Percentiles rank a stretch among this genome's conserved stretches.
Evolutionary conservation across 2,113 vertebrate species (phyloP).

Genomic region (Ptilonorhynchus violaceus): DNA sequence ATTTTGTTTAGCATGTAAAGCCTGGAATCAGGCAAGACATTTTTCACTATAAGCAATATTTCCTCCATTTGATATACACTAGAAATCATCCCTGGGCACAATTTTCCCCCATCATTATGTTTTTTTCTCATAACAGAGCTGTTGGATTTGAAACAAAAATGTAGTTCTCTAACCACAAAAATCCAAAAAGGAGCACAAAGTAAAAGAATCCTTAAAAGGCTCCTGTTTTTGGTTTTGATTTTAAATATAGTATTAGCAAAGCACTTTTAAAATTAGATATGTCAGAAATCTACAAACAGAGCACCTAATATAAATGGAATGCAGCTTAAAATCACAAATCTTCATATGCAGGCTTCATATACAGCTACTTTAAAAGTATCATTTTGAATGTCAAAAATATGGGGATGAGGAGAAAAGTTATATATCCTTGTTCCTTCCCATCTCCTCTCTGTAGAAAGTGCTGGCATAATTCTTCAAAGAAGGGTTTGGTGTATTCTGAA

Average conservation of each 20-base stretch:
- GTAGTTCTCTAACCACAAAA: constrained; percentile 38
- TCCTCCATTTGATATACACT: constrained; percentile 29
- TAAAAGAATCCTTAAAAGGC: constrained; percentile 41
- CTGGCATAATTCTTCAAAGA: background rate
- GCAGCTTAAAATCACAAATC: background rate
- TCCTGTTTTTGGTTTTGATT: background rate
- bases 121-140: constrained; percentile 26
- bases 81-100: background rate
- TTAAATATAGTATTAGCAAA: constrained; percentile 18
- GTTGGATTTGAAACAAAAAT: constrained; percentile 53
- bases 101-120: background rate
- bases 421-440: background rate
- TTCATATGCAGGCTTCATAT: background rate
- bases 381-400: background rate
- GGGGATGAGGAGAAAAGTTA: background rate
- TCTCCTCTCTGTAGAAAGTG: background rate
- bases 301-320: background rate
- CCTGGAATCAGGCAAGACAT: constrained; percentile 19
- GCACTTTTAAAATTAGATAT: background rate
- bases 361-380: background rate
- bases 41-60: constrained; percentile 37
- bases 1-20: background rate
- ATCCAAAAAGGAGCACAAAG: constrained; percentile 24
- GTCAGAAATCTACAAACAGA: background rate
- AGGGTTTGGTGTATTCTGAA: background rate